Percentiles rank a stretch among this genome's conserved stretches.
These are phyloP conservation scores for Entomobrya multifasciata DNA, from an alignment of 2,888 invertebrate species.

Conservation along the genomic window DNA sequence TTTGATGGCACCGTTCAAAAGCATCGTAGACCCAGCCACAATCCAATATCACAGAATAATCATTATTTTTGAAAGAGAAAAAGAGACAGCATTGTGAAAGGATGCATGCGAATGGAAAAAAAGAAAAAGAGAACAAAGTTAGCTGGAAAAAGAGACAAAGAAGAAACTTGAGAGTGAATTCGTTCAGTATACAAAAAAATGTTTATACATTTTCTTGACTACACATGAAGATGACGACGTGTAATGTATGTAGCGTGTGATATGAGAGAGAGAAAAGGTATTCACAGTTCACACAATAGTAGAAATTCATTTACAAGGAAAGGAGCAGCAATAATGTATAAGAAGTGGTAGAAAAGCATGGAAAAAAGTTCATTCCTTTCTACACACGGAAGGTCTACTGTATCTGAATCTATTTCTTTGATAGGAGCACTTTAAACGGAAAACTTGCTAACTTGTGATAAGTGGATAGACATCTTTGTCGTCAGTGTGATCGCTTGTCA, in stretches of 20 bases:
- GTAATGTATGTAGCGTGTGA: too few relatives aligned
- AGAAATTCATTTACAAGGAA: slow-evolving; percentile 15
- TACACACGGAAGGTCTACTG: too few relatives aligned
- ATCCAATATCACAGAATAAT: slow-evolving; percentile 19
- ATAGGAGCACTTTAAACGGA: too few relatives aligned
- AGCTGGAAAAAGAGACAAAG: slow-evolving; percentile 1
- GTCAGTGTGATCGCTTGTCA: slow-evolving; percentile 37
- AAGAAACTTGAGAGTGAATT: slow-evolving; percentile 8
- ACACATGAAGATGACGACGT: too few relatives aligned
- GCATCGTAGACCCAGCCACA: neutral
- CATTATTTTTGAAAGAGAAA: slow-evolving; percentile 22
- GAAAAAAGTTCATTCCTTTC: too few relatives aligned
- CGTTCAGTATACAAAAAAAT: too few relatives aligned
- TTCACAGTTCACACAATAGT: neutral
- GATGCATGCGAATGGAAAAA: neutral
- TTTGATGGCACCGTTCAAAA: too few relatives aligned
- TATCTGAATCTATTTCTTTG: too few relatives aligned
- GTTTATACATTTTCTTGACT: too few relatives aligned
- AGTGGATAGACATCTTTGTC: slow-evolving; percentile 15
- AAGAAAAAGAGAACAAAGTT: slow-evolving; percentile 19
- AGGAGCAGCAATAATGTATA: too few relatives aligned
- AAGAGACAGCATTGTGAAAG: slow-evolving; percentile 14
- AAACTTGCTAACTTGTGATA: slow-evolving; percentile 20
- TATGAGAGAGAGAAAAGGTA: neutral
- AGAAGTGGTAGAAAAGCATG: too few relatives aligned